Conservation (phyloP, 1,140 invertebrate genomes). For the Camponotus vicinus region DNA sequence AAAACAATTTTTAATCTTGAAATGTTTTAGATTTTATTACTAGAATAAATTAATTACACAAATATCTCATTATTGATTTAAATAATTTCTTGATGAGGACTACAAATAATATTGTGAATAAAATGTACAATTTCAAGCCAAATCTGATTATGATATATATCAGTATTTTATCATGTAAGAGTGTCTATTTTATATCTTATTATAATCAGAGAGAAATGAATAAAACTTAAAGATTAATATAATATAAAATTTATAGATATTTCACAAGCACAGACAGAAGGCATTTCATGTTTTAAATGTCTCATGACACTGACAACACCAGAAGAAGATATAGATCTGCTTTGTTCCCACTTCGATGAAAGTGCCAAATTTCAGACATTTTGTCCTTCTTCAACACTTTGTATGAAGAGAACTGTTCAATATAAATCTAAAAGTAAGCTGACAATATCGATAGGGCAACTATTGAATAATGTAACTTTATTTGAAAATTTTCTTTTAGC, state of each 20-base stretch:
- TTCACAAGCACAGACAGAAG: conserved; percentile 60
- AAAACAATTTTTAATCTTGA: background rate
- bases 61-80: conserved; percentile 20
- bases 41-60: background rate
- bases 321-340: conserved; percentile 74
- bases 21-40: conserved; percentile 34
- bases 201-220: background rate
- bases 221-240: conserved; percentile 7
- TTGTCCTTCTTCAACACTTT: conserved; percentile 93
- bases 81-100: background rate
- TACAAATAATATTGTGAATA: background rate
- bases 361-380: conserved; percentile 89
- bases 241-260: conserved; percentile 70
- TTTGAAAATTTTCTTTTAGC: conserved; percentile 84
- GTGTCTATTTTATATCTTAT: background rate
- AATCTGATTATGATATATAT: conserved; percentile 51
- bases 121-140: conserved; percentile 36
- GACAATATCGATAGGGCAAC: background rate
- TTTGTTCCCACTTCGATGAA: conserved; percentile 91
- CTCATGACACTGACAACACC: conserved; percentile 15
- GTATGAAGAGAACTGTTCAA: conserved; percentile 90
- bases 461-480: conserved; percentile 19
- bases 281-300: conserved; percentile 74
- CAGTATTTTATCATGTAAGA: conserved; percentile 41
- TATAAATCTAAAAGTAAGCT: conserved; percentile 88